Evolutionary conservation across 2,113 vertebrate species (phyloP).

Genomic region (Muntiacus reevesi): DNA sequence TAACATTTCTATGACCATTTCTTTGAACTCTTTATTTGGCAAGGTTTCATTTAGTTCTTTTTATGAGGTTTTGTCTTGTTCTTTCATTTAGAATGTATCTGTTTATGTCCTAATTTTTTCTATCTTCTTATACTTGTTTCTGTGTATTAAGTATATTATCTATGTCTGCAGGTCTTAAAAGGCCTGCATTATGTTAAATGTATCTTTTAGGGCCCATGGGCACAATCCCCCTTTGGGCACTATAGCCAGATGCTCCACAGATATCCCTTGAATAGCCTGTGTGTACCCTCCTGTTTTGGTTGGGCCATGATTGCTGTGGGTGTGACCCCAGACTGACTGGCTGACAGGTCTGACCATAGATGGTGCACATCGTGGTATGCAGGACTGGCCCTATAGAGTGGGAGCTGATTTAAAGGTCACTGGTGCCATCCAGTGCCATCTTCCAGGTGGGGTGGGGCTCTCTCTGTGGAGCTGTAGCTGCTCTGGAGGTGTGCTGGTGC

Average conservation of each 20-base stretch:
- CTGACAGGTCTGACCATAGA: not conserved
- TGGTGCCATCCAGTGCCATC: not conserved
- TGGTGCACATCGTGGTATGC: rapidly evolving
- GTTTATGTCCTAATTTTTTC: not conserved
- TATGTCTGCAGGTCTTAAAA: not conserved
- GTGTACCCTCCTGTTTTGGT: not conserved
- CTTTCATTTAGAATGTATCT: not conserved
- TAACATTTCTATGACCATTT: not conserved
- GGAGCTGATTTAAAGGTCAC: not conserved
- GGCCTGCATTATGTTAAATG: not conserved
- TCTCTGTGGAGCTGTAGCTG: not conserved
- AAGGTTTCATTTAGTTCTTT: not conserved
- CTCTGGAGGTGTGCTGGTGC: not conserved
- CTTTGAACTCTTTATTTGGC: not conserved
- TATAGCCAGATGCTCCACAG: not conserved
- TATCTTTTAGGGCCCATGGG: not conserved
- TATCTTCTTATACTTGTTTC: not conserved
- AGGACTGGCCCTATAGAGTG: not conserved
- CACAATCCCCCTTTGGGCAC: not conserved
- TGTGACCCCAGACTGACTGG: not conserved
- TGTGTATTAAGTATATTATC: not conserved
- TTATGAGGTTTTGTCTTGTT: not conserved
- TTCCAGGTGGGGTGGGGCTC: not conserved
- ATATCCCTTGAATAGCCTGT: not conserved
- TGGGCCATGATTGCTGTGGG: not conserved